These are phyloP conservation scores for Limonius californicus DNA, from an alignment of 1,140 invertebrate species.

Conservation along the genomic window DNA sequence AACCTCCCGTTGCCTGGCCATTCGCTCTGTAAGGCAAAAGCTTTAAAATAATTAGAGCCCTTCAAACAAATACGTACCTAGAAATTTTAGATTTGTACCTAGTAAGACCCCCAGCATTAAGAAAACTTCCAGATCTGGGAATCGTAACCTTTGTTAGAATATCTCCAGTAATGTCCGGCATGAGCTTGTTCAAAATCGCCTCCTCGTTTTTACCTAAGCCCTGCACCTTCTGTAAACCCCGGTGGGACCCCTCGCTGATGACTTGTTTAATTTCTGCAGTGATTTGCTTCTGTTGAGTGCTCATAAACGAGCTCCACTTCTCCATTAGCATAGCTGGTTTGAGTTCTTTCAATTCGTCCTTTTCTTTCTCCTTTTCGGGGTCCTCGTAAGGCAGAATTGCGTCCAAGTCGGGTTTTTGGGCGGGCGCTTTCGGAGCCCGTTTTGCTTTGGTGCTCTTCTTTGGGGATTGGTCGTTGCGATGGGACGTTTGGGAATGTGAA, in stretches of 20 bases:
- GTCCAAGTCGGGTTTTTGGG: slow-evolving; percentile 44
- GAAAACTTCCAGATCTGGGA: slow-evolving; percentile 75
- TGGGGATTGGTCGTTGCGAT: neutral
- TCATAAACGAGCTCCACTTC: slow-evolving; percentile 51
- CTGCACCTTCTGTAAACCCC: slow-evolving; percentile 52
- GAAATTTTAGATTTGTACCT: slow-evolving; percentile 63
- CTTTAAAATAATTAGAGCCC: neutral
- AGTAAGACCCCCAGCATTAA: slow-evolving; percentile 69
- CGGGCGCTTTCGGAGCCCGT: slow-evolving; percentile 46
- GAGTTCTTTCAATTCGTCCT: slow-evolving; percentile 47
- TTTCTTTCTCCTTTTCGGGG: slow-evolving; percentile 48
- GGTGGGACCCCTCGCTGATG: slow-evolving; percentile 39
- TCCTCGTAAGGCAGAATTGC: slow-evolving; percentile 47
- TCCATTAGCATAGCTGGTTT: slow-evolving; percentile 44
- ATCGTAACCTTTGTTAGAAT: slow-evolving; percentile 79
- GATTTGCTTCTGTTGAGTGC: slow-evolving; percentile 43
- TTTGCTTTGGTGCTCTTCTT: slow-evolving; percentile 38
- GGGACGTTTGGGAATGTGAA: too few species aligned
- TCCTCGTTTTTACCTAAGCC: slow-evolving; percentile 44
- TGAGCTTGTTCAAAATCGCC: slow-evolving; percentile 76
- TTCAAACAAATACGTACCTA: slow-evolving; percentile 47
- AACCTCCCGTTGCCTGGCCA: slow-evolving; percentile 60
- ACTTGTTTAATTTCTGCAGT: slow-evolving; percentile 45
- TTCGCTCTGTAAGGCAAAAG: slow-evolving; percentile 51
- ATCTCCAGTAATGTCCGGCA: slow-evolving; percentile 59